phyloP scores from a whole-genome alignment of 2,113 vertebrate genomes.

The Megaceryle maxima region DNA sequence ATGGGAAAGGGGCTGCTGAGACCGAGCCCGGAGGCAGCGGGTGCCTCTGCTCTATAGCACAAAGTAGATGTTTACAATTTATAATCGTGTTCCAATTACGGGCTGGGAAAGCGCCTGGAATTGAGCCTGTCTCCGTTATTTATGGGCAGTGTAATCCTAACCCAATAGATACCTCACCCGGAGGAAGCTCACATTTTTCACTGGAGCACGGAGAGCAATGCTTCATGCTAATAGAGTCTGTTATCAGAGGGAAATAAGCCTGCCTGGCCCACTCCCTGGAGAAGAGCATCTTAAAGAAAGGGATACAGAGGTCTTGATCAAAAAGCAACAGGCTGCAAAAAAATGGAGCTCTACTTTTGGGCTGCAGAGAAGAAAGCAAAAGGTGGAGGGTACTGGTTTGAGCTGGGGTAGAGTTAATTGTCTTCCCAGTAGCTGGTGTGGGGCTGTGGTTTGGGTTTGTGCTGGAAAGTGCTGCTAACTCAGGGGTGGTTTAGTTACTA shows the following conservation, averaged over 20 bases:
- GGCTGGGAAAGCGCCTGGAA: constrained; percentile 35
- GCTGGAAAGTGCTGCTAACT: no score
- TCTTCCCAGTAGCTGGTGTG: not conserved
- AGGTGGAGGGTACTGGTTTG: no score
- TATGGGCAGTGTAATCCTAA: constrained; percentile 39
- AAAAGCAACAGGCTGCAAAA: not conserved
- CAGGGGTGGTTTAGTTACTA: no score
- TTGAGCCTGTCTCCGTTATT: constrained; percentile 38
- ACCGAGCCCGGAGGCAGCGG: not conserved
- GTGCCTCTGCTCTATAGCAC: not conserved
- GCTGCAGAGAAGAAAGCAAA: not conserved
- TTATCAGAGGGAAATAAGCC: constrained; percentile 3
- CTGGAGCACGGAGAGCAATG: not conserved
- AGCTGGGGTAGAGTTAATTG: not conserved
- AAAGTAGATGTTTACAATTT: constrained; percentile 36
- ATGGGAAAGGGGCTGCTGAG: not conserved
- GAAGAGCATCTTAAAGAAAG: not conserved
- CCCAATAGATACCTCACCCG: not conserved
- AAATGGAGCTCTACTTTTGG: not conserved
- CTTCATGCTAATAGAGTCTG: constrained; percentile 38
- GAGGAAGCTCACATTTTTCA: constrained; percentile 31
- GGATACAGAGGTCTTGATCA: not conserved
- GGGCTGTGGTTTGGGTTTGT: not conserved
- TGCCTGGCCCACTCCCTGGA: not conserved
- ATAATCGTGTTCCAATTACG: constrained; percentile 35